Evolutionary conservation across 1,140 invertebrate genomes (phyloP).

Genomic region (Temnothorax longispinosus): DNA sequence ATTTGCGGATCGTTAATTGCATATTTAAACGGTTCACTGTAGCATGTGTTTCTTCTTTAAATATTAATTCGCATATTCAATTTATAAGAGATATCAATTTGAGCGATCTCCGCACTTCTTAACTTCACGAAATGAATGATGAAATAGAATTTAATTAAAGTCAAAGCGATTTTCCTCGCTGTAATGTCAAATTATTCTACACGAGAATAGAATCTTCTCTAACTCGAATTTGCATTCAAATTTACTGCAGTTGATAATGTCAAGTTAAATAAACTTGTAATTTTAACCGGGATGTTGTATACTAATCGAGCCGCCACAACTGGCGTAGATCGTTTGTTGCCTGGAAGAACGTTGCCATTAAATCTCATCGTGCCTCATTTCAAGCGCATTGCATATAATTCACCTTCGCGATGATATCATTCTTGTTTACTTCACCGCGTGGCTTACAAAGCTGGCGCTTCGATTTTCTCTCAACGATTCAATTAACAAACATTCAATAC

Average conservation of each 20-base stretch:
- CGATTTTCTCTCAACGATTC: slow-evolving; percentile 1
- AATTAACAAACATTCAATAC: not conserved
- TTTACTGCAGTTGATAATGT: not conserved
- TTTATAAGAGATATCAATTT: slow-evolving; percentile 7
- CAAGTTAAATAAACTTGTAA: slow-evolving; percentile 12
- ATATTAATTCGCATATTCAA: slow-evolving; percentile 31
- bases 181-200: slow-evolving; percentile 1
- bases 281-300: slow-evolving; percentile 8
- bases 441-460: no score
- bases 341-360: slow-evolving; percentile 22
- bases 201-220: slow-evolving; percentile 7
- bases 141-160: slow-evolving; percentile 25
- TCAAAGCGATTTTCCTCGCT: not conserved
- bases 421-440: not conserved
- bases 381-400: slow-evolving; percentile 19
- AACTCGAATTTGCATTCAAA: slow-evolving; percentile 26
- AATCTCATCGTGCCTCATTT: slow-evolving; percentile 26
- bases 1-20: slow-evolving; percentile 14
- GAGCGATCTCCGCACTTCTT: not conserved
- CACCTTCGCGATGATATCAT: slow-evolving; percentile 3
- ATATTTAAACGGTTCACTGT: not conserved
- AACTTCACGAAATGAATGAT: not conserved
- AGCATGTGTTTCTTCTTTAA: slow-evolving; percentile 34
- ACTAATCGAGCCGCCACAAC: slow-evolving; percentile 15
- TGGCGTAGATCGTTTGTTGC: slow-evolving; percentile 10